Base-by-base conservation (phyloP, 2,113 vertebrate genomes). In the Nothobranchius kuhntae region DNA sequence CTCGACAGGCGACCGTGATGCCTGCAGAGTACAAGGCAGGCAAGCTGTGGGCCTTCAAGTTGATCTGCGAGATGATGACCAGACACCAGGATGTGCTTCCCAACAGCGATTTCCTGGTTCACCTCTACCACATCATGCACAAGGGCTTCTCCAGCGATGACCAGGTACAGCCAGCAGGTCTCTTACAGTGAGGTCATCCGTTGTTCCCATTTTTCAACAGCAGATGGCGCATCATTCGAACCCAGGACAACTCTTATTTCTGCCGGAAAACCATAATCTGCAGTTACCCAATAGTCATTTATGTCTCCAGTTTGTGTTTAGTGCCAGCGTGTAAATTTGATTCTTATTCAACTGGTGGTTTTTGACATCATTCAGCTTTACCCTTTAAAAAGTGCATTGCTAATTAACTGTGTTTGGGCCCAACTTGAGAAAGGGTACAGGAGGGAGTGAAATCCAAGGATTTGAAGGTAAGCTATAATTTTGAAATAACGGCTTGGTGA, bases 21-120 rank as follows among this genome's bases (percentile, higher is more conserved):
- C 95, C 97, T 21, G 81, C 89, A 15, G 94, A 98, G 66, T 99
- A 95, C 82, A 99, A 99, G 73, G 93, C 94, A 7, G 98, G 98
- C 24, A 99, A 98, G 56, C 95, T 99, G 14, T 96, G 97, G 75
- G 96, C 97, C 0, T 98, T 96, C 89, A 94, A 93, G 78, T 89
- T 99, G 57, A 96, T 99, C 87, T 99, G 97, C 17, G 93, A 96
- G 82, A 98, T 99, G 95, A 99, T 99, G 97, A 97, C 95, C 58
- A 94, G 96, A 67, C 96, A 96, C 50, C 98, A 99, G 85, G 98
- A 99, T 53, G 93, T 99, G 44, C 92, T 96, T 69, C 98, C 98
- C 66, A 99, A 95, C 91, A 93, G 92, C 0, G 98, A 99, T 88
- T 98, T 98, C 84, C 87, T 99, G 73, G 93, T 99, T 50, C 96